Evolutionary conservation across 2,797 vertebrate species (phyloP).

Genomic region (Crossoptilon crossoptilon): DNA sequence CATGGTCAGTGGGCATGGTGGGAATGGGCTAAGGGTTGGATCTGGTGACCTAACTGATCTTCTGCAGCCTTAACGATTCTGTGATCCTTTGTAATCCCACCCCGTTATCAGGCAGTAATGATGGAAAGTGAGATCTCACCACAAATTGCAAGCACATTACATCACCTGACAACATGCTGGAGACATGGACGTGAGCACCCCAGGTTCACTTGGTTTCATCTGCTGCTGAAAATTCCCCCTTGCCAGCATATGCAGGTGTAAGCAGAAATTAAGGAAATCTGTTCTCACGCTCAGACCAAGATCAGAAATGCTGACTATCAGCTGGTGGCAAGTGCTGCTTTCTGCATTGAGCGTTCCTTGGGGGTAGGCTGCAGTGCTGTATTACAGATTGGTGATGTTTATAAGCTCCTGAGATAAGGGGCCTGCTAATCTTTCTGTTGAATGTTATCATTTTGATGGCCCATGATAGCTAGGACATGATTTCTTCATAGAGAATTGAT

Average conservation of each 20-base stretch:
- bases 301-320: too few species aligned
- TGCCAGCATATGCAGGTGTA: too few species aligned
- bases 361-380: neutral
- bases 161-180: neutral
- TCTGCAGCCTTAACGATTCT: too few species aligned
- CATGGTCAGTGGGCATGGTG: too few species aligned
- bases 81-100: neutral
- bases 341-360: neutral
- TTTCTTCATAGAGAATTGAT: neutral
- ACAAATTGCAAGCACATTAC: neutral
- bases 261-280: neutral
- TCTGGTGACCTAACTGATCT: too few species aligned
- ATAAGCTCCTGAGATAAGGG: neutral
- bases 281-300: neutral
- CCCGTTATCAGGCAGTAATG: neutral
- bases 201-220: neutral
- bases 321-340: neutral
- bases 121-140: neutral
- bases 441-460: neutral
- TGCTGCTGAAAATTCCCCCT: neutral
- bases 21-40: too few species aligned
- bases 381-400: neutral
- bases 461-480: neutral
- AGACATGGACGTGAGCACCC: neutral
- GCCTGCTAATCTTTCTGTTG: neutral